These are phyloP conservation scores for Spodoptera picta DNA, from an alignment of 2,888 invertebrate genomes.

Conservation along the genomic window DNA sequence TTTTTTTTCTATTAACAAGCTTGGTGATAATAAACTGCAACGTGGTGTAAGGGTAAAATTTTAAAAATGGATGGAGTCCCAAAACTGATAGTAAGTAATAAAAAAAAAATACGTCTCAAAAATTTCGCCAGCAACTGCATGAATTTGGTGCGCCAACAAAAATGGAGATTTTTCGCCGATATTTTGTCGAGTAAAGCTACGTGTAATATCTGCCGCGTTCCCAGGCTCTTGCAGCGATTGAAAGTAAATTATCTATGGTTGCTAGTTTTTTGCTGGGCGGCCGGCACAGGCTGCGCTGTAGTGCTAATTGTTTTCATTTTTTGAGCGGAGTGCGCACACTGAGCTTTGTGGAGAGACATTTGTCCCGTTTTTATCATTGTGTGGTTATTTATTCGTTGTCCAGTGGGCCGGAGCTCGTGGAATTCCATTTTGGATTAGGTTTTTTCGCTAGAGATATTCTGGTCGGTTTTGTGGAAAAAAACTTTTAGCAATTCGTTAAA, in stretches of 20 bases:
- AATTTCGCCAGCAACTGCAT: conserved; percentile 47
- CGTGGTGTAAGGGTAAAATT: conserved; percentile 16
- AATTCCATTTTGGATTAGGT: conserved; percentile 60
- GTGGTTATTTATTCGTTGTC: conserved; percentile 63
- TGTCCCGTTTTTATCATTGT: conserved; percentile 63
- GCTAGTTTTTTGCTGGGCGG: conserved; percentile 63
- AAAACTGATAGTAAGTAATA: conserved; percentile 37
- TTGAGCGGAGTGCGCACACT: conserved; percentile 53
- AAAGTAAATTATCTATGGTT: conserved; percentile 77
- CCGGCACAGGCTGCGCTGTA: conserved; percentile 58
- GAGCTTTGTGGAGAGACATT: conserved; percentile 61
- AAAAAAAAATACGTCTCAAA: conserved; percentile 43
- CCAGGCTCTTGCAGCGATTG: conserved; percentile 69
- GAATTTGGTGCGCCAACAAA: conserved; percentile 53
- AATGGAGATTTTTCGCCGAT: conserved; percentile 61
- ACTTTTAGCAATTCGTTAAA: conserved; percentile 25
- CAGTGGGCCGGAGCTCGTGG: conserved; percentile 44
- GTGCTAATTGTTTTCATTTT: conserved; percentile 79
- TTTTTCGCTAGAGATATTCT: conserved; percentile 40
- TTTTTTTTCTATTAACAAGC: neutral
- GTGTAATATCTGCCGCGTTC: conserved; percentile 68
- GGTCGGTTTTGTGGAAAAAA: conserved; percentile 10
- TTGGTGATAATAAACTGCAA: neutral
- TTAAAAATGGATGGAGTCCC: conserved; percentile 43
- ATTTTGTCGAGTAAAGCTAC: conserved; percentile 64